These are phyloP conservation scores for human DNA, from an alignment of 2,113 vertebrate genomes.

Conservation along the genomic window DNA sequence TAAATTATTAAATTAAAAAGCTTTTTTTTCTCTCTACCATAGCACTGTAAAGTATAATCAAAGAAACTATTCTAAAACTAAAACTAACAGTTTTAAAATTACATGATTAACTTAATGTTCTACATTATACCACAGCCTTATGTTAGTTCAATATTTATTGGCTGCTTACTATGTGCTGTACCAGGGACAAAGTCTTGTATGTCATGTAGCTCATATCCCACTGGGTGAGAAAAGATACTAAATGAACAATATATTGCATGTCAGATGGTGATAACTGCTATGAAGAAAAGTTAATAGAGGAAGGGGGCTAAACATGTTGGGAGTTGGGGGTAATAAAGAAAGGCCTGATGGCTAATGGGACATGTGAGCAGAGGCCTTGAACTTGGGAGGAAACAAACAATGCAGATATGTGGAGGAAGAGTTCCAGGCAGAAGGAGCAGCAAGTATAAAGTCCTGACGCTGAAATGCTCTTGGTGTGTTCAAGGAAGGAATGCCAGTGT, in stretches of 20 bases:
- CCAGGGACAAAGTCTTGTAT: not conserved
- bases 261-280: not conserved
- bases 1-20: not conserved
- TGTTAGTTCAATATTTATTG: not conserved
- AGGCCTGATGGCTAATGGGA: not conserved
- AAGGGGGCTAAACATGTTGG: not conserved
- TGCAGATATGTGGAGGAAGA: not conserved
- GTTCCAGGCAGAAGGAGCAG: not conserved
- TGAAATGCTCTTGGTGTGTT: not conserved
- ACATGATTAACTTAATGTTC: not conserved
- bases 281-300: not conserved
- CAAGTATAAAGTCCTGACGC: not conserved
- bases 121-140: not conserved
- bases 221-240: not conserved
- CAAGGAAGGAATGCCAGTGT: not conserved
- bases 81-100: not conserved
- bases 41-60: not conserved
- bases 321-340: not conserved
- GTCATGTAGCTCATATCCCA: not conserved
- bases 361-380: not conserved
- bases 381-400: not conserved
- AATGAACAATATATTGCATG: not conserved
- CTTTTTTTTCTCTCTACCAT: not conserved
- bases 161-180: not conserved
- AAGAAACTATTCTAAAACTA: not conserved